phyloP scores from a whole-genome alignment of 1,140 invertebrate species.

The Ostrea edulis region DNA sequence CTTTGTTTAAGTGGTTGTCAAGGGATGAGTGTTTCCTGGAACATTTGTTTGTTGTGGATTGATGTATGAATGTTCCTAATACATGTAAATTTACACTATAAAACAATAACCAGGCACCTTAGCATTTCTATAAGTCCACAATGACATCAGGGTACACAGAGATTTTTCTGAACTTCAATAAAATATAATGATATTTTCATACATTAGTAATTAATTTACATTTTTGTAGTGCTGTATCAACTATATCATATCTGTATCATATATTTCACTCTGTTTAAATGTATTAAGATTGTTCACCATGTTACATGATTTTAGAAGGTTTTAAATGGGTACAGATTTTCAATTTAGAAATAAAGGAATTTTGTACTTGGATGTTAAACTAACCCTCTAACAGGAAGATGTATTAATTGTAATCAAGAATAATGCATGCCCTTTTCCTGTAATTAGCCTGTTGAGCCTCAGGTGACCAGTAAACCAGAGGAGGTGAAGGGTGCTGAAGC shows the following conservation, averaged over 20 bases:
- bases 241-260: background rate
- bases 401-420: background rate
- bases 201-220: no score
- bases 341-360: background rate
- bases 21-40: no score
- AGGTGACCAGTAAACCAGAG: background rate
- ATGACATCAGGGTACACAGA: no score
- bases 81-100: no score
- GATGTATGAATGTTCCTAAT: no score
- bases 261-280: background rate
- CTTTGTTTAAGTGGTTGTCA: no score
- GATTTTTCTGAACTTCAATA: no score
- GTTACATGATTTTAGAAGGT: background rate
- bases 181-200: no score
- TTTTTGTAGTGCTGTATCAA: no score
- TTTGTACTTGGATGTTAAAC: background rate
- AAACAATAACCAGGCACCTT: no score
- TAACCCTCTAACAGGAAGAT: background rate
- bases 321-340: background rate
- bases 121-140: no score
- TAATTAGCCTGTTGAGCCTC: slow-evolving; percentile 23
- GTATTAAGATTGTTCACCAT: background rate
- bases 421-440: slow-evolving; percentile 34
- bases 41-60: no score
- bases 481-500: background rate